Evolutionary conservation across 2,113 vertebrate species (phyloP).

Genomic region (Prietella phreatophila): DNA sequence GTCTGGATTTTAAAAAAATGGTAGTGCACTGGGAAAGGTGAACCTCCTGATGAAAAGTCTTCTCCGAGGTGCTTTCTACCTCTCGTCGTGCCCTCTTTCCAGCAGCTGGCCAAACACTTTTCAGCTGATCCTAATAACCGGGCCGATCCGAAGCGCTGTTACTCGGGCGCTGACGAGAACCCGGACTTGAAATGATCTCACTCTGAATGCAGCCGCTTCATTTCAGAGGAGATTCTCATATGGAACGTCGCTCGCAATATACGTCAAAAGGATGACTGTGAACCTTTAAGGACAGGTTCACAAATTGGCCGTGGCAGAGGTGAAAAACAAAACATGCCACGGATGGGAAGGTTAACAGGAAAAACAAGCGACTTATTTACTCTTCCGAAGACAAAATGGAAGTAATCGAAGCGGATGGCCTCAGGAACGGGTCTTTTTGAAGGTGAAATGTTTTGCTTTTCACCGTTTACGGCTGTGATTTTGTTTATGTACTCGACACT

Average conservation of each 20-base stretch:
- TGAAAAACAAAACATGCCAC: conserved; percentile 28
- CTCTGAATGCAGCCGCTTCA: conserved; percentile 23
- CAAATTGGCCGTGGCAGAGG: conserved; percentile 65
- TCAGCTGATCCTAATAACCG: conserved; percentile 51
- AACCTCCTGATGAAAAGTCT: conserved; percentile 55
- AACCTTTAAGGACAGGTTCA: conserved; percentile 43
- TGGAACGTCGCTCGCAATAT: conserved; percentile 59
- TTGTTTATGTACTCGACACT: conserved; percentile 62
- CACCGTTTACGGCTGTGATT: conserved; percentile 30
- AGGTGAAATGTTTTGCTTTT: conserved; percentile 27
- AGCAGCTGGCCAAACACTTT: conserved; percentile 34
- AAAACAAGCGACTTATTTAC: conserved; percentile 8
- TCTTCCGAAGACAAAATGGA: conserved; percentile 1
- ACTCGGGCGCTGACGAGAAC: conserved; percentile 55
- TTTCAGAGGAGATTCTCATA: conserved; percentile 55
- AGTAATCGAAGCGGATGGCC: not conserved
- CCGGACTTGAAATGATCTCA: conserved; percentile 47
- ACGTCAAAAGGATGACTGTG: conserved; percentile 43
- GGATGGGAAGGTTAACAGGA: not conserved
- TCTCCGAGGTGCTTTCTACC: conserved; percentile 37
- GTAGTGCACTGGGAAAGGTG: conserved; percentile 47
- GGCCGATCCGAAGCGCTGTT: conserved; percentile 46
- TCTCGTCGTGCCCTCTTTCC: conserved; percentile 31
- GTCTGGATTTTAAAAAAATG: conserved; percentile 8
- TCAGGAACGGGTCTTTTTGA: not conserved